Percentiles rank a stretch among this genome's conserved stretches.
These are phyloP conservation scores for Rhorus exstirpatorius DNA, from an alignment of 2,888 invertebrate species.

Conservation along the genomic window DNA sequence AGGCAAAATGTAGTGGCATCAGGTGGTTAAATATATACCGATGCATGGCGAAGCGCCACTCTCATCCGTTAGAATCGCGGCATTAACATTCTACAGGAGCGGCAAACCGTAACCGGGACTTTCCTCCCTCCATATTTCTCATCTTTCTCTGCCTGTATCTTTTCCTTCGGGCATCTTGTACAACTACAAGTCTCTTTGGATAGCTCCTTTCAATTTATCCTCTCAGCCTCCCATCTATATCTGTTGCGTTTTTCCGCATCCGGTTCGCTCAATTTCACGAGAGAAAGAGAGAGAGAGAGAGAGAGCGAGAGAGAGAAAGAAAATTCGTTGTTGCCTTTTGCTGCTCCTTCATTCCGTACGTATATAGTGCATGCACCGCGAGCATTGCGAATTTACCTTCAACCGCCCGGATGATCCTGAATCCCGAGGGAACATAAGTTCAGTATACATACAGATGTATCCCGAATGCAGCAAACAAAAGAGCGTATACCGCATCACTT, in stretches of 20 bases:
- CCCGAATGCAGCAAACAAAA: conserved; percentile 18
- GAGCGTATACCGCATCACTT: conserved; percentile 5
- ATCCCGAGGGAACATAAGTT: conserved; percentile 48
- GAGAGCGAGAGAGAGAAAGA: conserved; percentile 16
- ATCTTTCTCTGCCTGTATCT: conserved; percentile 47
- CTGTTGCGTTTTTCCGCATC: conserved; percentile 44
- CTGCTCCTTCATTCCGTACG: conserved; percentile 26
- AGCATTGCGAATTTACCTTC: conserved; percentile 81
- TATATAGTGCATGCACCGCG: conserved; percentile 72
- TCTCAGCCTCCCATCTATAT: conserved; percentile 31
- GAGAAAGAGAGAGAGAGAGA: conserved; percentile 28
- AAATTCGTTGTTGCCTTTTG: conserved; percentile 39
- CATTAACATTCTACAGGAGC: conserved; percentile 72
- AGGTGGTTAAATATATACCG: conserved; percentile 69
- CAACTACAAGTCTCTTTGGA: conserved; percentile 52
- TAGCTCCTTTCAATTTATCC: conserved; percentile 52
- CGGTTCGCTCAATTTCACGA: conserved; percentile 42
- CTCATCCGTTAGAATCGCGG: conserved; percentile 72
- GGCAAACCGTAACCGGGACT: conserved; percentile 72
- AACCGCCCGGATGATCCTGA: conserved; percentile 74
- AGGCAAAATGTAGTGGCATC: conserved; percentile 59
- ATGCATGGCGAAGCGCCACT: conserved; percentile 67
- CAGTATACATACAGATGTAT: conserved; percentile 19
- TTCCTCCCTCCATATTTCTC: conserved; percentile 27
- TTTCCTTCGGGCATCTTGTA: conserved; percentile 33